Conservation (phyloP, 2,113 vertebrate species). For the Ammospiza nelsoni region DNA sequence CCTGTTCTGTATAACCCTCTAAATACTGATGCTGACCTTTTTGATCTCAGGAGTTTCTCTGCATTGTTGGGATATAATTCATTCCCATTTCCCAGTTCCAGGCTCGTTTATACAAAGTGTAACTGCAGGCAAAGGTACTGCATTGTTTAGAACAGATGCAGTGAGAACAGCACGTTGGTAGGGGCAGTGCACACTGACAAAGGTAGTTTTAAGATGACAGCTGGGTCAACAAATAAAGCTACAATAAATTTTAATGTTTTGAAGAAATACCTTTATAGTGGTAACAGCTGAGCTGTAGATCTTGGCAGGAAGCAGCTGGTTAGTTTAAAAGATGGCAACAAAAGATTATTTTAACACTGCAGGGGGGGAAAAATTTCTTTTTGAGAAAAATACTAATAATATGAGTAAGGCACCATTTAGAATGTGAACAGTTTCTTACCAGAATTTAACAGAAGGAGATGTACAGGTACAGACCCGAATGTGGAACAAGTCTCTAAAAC, state of each 20-base stretch:
- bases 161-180: background rate
- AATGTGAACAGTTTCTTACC: background rate
- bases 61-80: background rate
- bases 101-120: background rate
- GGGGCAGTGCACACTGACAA: background rate
- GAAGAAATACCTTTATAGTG: background rate
- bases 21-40: background rate
- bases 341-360: background rate
- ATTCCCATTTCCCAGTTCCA: background rate
- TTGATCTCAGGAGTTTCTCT: background rate
- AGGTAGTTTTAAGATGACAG: background rate
- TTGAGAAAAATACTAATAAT: background rate
- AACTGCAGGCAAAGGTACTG: background rate
- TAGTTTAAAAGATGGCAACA: background rate
- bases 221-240: background rate
- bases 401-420: background rate
- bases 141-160: background rate
- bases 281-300: background rate
- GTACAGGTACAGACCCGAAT: background rate
- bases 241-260: background rate
- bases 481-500: background rate
- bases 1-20: background rate
- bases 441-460: background rate
- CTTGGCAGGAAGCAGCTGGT: background rate
- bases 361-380: rapidly evolving